Conservation (phyloP, 2,113 vertebrate species). For the Phylloscopus trochiloides region DNA sequence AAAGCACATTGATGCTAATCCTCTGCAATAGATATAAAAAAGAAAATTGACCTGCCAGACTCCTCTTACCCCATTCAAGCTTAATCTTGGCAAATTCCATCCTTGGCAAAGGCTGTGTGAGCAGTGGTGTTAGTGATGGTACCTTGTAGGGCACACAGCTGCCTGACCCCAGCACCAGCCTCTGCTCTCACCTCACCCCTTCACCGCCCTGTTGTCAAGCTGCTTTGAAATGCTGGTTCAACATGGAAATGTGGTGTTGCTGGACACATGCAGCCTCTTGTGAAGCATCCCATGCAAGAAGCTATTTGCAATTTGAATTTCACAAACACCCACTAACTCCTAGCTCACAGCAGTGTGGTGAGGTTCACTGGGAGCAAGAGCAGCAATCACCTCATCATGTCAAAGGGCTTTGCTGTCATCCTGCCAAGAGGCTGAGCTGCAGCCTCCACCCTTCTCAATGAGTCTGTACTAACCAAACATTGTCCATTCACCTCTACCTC, state of each 20-base stretch:
- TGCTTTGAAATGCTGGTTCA: background rate
- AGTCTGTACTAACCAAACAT: background rate
- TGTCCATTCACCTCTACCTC: background rate
- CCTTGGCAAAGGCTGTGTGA: background rate
- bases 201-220: background rate
- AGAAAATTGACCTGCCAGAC: background rate
- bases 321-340: background rate
- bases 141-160: fast-evolving
- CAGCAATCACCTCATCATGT: background rate
- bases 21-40: background rate
- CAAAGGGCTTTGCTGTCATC: background rate
- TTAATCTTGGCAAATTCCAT: background rate
- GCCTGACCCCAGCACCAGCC: background rate
- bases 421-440: background rate
- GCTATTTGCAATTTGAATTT: background rate
- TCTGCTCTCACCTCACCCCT: background rate
- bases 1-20: background rate
- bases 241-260: background rate
- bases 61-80: background rate
- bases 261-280: background rate
- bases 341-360: fast-evolving
- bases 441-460: background rate
- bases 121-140: background rate
- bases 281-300: background rate
- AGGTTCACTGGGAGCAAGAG: background rate